phyloP scores from a whole-genome alignment of 2,113 vertebrate genomes.

The Lophochroa leadbeateri region DNA sequence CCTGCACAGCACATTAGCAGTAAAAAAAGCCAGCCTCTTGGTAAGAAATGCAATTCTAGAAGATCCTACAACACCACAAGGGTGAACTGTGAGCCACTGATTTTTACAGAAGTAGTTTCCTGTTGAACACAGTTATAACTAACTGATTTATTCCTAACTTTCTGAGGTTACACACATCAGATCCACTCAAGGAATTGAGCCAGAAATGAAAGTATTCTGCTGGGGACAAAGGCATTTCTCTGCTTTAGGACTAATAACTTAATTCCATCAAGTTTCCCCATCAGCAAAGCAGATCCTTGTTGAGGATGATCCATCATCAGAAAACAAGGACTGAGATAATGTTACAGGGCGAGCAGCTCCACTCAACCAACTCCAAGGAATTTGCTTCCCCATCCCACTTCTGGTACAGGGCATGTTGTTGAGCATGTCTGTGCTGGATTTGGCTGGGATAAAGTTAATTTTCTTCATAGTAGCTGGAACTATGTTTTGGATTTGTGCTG shows the following conservation, averaged over 20 bases:
- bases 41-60: neutral
- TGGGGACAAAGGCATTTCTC: neutral
- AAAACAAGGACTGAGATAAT: neutral
- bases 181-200: neutral
- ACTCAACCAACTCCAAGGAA: neutral
- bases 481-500: neutral
- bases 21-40: neutral
- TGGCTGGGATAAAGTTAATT: neutral
- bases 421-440: neutral
- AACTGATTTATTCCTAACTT: neutral
- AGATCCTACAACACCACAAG: neutral
- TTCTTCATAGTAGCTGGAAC: neutral
- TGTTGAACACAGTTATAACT: neutral
- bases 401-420: rapidly evolving
- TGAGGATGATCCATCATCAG: neutral
- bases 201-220: neutral
- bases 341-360: neutral
- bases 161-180: neutral
- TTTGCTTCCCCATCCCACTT: neutral
- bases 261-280: neutral
- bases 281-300: neutral
- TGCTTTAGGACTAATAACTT: neutral
- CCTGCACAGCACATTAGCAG: neutral
- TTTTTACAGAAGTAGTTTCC: neutral
- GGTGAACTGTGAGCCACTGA: neutral